Base-by-base conservation (phyloP, 2,797 vertebrate genomes). In the Poeciliopsis turneri region DNA sequence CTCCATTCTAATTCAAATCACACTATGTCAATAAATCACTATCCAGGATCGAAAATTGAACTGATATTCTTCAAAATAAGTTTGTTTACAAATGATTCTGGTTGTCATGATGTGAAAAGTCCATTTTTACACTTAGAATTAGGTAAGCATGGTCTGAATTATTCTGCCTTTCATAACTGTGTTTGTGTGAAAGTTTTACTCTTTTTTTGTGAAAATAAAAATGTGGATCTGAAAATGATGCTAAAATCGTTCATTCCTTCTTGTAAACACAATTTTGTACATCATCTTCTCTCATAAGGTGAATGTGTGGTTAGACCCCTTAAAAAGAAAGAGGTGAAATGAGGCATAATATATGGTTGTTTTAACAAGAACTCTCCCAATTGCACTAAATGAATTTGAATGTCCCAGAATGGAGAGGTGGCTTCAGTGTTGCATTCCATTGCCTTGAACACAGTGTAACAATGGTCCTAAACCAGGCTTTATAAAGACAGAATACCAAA, bases 401-500 rank as follows among this genome's bases (percentile, higher is more conserved):
- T 82, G 86, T 55, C 43, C 73, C 88, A 94, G 89, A 95, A 95
- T 89, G 86, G 85, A 82, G 76, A 82, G 78, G 82, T 84, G 83
- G 89, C 90, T 88, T 88, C 87, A 83, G 85, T 93, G 91, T 94
- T 93, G 94, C 92, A 91, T 90, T 92, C 82, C 86, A 91, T 88
- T 90, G 89, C 90, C 92, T 90, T 90, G 79, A 93, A 92, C 89
- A 90, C 84, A 71, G 82, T 87, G 91, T 89, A 94, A 95, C 92
- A 96, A 95, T 93, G 91, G 93, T 93, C 92, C 95, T 94, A 95
- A 93, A 93, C 89, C 85, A 85, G 77, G 87, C 89, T 81, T 94
- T 92, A 92, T 92, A 87, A 91, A 91, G 89, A 90, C 90, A 95
- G 95, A 96, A 96, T 94, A 93, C 92, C 91, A 93, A 95, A 96